Evolutionary conservation across 2,888 invertebrate species (phyloP), one percentile per base, ranked within the genome.

Genomic region (Elysia crispata): DNA sequence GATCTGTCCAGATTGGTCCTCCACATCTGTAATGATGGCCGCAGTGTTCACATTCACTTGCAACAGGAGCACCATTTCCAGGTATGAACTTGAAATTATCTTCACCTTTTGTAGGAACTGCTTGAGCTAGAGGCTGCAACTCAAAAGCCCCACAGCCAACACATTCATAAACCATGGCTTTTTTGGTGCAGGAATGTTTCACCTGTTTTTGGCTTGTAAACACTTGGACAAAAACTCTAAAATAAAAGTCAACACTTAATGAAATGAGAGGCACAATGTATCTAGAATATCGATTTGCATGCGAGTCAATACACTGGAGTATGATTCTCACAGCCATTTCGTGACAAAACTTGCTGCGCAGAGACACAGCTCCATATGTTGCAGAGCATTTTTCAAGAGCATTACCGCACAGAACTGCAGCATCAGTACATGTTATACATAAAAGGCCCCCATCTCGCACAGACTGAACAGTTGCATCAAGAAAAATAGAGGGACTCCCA

Each of bases 271-370:
- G 99, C 64, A 95, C 95, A 86, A 98, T 98, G 92, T 97, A 98
- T 83, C 97, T 94, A 3, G 97, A 96, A 92, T 99, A 97, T 49
- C 97, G 94, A 89, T 96, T 97, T 0, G 99, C 99, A 89, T 97
- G 97, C 0, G 95, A 94, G 89, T 98, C 97, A 84, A 99, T 96
- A 86, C 96, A 95, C 89, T 97, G 96, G 30, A 99, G 93, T 60
- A 99, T 93, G 89, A 99, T 98, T 84, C 99, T 94, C n/a, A 99
- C 91, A 0, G 97, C 98, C 95, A 98, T 96, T 94, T 99, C 99
- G 93, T 99, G 99, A 81, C 91, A 91, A 80, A 83, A 90, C 90
- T 96, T 96, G 20, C 95, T 95, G 88, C 95, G 95, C 67, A 98
- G 92, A 0, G 98, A 96, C 79, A 98, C 93, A 0, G 98, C 95